These are phyloP conservation scores for Actinia equina DNA, from an alignment of 64 coral and sea anemone species.

Conservation along the genomic window DNA sequence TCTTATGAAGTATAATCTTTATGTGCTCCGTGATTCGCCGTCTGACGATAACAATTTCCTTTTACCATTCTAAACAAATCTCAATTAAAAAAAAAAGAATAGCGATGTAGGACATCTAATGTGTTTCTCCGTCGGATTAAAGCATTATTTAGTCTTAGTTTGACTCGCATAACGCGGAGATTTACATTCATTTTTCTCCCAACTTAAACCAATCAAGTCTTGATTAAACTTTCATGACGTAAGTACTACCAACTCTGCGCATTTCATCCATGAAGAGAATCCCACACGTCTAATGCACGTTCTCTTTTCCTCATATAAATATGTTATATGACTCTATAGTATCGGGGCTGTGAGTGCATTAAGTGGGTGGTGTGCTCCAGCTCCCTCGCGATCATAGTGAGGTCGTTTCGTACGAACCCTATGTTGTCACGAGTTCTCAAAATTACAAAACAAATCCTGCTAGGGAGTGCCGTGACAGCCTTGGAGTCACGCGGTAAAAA, in stretches of 20 bases:
- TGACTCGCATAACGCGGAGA: too few species aligned
- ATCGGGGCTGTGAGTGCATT: constrained; percentile 18
- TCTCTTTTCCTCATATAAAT: neutral
- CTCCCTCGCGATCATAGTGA: neutral
- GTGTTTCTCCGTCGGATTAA: too few species aligned
- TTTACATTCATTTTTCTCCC: too few species aligned
- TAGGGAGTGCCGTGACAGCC: constrained; percentile 24
- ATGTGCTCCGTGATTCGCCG: too few species aligned
- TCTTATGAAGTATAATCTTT: too few species aligned
- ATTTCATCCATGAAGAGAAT: neutral
- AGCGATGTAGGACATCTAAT: too few species aligned
- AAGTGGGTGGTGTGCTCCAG: constrained; percentile 22
- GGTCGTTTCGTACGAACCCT: constrained; percentile 6
- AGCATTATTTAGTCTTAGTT: too few species aligned
- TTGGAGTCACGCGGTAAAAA: constrained; percentile 11
- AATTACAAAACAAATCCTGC: neutral
- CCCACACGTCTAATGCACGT: neutral
- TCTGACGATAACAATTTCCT: too few species aligned
- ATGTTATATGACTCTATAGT: neutral
- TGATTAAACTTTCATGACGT: neutral
- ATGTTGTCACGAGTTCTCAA: neutral
- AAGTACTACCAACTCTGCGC: neutral
- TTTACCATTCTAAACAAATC: too few species aligned
- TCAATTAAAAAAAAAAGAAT: too few species aligned
- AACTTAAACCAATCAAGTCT: too few species aligned